A percentile compares a stretch with the other conserved stretches of the same genome.
These are phyloP conservation scores for Sebastes itinus DNA, from an alignment of 2,797 vertebrate genomes.

Conservation along the genomic window DNA sequence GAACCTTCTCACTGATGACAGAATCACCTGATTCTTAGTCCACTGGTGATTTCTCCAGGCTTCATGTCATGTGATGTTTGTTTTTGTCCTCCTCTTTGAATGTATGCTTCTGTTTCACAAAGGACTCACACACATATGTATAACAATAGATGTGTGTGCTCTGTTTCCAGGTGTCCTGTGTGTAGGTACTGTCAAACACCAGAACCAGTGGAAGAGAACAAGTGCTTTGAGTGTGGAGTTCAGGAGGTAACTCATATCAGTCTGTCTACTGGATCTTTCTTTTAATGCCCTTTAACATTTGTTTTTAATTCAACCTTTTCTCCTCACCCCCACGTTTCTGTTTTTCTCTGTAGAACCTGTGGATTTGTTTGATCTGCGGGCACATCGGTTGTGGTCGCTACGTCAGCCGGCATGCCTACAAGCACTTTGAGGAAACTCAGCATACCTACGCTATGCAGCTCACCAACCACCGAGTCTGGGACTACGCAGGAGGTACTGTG, in stretches of 20 bases:
- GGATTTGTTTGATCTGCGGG: slow-evolving; percentile 98
- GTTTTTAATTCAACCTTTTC: background rate
- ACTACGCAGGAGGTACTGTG: slow-evolving; percentile 93
- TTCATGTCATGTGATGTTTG: slow-evolving; percentile 32
- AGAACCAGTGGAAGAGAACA: slow-evolving; percentile 97
- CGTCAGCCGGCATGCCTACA: slow-evolving; percentile 95
- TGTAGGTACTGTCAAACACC: slow-evolving; percentile 98
- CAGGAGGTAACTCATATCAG: slow-evolving; percentile 87
- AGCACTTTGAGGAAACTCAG: slow-evolving; percentile 98
- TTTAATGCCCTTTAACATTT: too few relatives aligned
- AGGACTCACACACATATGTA: slow-evolving; percentile 5
- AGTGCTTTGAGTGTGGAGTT: slow-evolving; percentile 97
- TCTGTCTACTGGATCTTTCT: background rate
- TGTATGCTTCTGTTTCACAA: slow-evolving; percentile 39
- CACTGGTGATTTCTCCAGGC: slow-evolving; percentile 52
- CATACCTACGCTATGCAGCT: slow-evolving; percentile 99
- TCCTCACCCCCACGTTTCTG: accelerated
- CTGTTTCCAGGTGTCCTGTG: slow-evolving; percentile 90
- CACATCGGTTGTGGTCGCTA: slow-evolving; percentile 98
- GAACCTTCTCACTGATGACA: background rate
- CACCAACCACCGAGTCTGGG: slow-evolving; percentile 98
- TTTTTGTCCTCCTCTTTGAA: slow-evolving; percentile 30
- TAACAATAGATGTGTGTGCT: slow-evolving; percentile 18
- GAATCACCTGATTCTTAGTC: background rate
- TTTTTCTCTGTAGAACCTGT: slow-evolving; percentile 88